phyloP scores from a whole-genome alignment of 2,797 vertebrate genomes.

The Psittacula derbiana region DNA sequence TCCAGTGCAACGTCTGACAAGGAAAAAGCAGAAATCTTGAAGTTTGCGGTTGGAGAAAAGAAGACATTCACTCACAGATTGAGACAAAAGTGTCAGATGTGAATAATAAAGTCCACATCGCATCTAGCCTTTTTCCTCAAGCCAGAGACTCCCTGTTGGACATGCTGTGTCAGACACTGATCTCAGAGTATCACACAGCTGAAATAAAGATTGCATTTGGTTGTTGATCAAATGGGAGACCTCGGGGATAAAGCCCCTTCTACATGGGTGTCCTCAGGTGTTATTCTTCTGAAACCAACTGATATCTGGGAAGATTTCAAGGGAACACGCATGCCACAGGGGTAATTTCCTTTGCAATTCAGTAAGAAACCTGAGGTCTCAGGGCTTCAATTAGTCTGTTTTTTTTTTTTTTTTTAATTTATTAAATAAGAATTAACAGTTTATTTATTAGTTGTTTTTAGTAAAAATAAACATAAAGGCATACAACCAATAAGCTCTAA shows the following conservation, averaged over 20 bases:
- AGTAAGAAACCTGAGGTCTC: neutral
- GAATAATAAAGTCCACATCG: neutral
- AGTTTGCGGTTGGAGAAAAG: neutral
- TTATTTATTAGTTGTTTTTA: neutral
- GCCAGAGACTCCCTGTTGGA: neutral
- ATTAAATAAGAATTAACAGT: neutral
- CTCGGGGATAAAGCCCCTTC: neutral
- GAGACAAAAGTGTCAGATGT: neutral
- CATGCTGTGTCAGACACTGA: neutral
- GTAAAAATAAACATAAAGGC: neutral
- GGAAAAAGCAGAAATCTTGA: neutral
- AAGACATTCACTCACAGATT: neutral
- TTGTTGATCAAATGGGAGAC: neutral
- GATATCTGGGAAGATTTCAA: neutral
- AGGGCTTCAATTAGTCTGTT: neutral
- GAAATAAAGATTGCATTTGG: neutral
- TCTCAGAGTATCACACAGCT: neutral
- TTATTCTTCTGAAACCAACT: neutral
- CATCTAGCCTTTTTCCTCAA: neutral
- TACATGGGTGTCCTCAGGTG: neutral
- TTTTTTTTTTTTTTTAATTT: neutral
- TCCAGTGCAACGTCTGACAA: neutral
- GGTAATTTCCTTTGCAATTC: neutral
- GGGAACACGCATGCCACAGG: neutral
- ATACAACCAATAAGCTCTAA: fast-evolving